Base-by-base conservation (phyloP, 2,113 vertebrate genomes). In the Nannospalax galili region DNA sequence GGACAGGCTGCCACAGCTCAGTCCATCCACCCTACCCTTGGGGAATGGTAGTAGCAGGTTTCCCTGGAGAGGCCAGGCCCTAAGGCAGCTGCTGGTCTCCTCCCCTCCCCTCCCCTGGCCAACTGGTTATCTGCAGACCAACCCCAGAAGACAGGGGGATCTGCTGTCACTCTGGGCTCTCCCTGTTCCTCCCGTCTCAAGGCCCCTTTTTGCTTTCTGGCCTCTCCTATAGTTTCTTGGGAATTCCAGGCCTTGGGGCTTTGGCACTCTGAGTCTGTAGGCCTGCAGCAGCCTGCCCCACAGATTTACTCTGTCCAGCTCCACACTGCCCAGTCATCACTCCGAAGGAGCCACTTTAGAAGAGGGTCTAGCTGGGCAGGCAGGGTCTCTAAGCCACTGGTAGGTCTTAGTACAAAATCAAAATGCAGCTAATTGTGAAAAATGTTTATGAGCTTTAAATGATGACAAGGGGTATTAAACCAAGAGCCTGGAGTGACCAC, bases 281-380 rank as follows among this genome's bases (percentile, higher is more conserved):
- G 60, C 60, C 7, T 90, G 48, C 42, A 1, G 65, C 10, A 16
- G 88, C 95, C 81, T 80, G 80, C 60, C 37, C 2, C 0, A 14
- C 45, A 35, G 9, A 1, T 16, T 7, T 32, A 0, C 9, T 73
- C 80, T 30, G 26, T 26, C 40, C 9, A 3, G 2, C 28, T 35
- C 58, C 16, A 48, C 0, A 1, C 73, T 35, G 11, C 52, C 1
- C 16, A 0, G 40, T 17, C 14, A 37, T 26, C 1, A 3, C 10
- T 0, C 5, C 1, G 0, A 2, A 4, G 37, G 58, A n/a, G 2
- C 22, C 1, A 7, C 35, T 52, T 62, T 14, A 42, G 87, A 26
- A 20, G 10, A 7, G n/a, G 16, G 48, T 58, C 72, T 35, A 35
- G 82, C 88, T 78, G 28, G 1, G 17, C 7, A 7, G 40, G 32